Percentiles rank a stretch among this genome's conserved stretches.
These are phyloP conservation scores for Scarus forsteni DNA, from an alignment of 2,797 vertebrate genomes.

Conservation along the genomic window DNA sequence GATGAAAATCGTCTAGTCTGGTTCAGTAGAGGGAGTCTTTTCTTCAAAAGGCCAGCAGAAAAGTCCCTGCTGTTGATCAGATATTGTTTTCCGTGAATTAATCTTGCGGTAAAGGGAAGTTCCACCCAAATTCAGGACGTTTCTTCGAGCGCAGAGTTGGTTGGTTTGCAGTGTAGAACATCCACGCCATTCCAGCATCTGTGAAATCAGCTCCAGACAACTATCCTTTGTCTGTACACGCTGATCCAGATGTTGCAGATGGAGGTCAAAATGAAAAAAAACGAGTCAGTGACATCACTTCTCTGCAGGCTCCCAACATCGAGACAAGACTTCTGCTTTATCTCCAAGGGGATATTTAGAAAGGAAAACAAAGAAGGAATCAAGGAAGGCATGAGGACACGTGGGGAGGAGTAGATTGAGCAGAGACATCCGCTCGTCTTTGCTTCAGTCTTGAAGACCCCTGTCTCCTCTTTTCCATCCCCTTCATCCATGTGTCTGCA, in stretches of 20 bases:
- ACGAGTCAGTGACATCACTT: slow-evolving; percentile 58
- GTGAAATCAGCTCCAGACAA: slow-evolving; percentile 25
- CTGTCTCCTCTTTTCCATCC: slow-evolving; percentile 19
- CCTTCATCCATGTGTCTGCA: slow-evolving; percentile 38
- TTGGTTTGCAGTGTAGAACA: slow-evolving; percentile 13
- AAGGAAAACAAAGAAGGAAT: slow-evolving; percentile 54
- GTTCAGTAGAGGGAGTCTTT: slow-evolving; percentile 2
- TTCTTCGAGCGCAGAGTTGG: slow-evolving; percentile 24
- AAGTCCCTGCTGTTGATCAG: not conserved
- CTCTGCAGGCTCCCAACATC: slow-evolving; percentile 26
- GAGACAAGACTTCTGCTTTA: not conserved
- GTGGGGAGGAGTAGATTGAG: slow-evolving; percentile 48
- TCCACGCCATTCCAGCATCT: slow-evolving; percentile 14
- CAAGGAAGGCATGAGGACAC: slow-evolving; percentile 63
- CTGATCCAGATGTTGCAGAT: slow-evolving; percentile 62
- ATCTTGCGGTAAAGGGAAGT: slow-evolving; percentile 50
- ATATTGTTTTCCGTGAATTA: slow-evolving; percentile 11
- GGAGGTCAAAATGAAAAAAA: slow-evolving; percentile 44
- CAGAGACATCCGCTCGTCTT: slow-evolving; percentile 48
- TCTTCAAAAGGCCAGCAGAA: slow-evolving; percentile 25
- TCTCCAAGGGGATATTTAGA: slow-evolving; percentile 19
- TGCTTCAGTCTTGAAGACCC: slow-evolving; percentile 52
- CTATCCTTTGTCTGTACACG: slow-evolving; percentile 12
- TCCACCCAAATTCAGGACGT: slow-evolving; percentile 32
- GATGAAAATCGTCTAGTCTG: slow-evolving; percentile 19